Base-by-base conservation (phyloP, 2,797 vertebrate genomes). In the Cichlasoma orientale region DNA sequence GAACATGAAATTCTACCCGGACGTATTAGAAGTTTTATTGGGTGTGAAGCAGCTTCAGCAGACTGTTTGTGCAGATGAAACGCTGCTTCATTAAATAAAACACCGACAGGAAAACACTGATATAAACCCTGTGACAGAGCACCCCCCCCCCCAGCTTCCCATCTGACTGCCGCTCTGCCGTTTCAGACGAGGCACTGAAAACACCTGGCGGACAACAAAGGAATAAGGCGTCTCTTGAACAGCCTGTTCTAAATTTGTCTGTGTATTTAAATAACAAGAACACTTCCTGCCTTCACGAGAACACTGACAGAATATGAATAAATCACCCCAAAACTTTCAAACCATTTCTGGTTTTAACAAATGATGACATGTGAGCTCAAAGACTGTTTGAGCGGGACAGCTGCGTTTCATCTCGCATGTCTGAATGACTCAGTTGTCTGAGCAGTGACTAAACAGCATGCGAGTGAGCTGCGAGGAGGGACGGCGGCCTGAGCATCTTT, bases 241-340 rank as follows among this genome's bases (percentile, higher is more conserved):
- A 80, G 54, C 27, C 75, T 31, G 88, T 89, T 90, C 89, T 89
- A 89, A 89, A 91, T 87, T 61, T 72, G 84, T 87, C 83, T 71
- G 74, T 85, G 56, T 77, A 87, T 89, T 86, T 82, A 88, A 89
- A 89, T 44, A 74, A 74, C 25, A 63, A 72, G 50, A 84, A 78
- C 56, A 56, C 63, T 77, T 82, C 41, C 69, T 81, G 52, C 54
- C 63, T 75, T 83, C 33, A 58, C 7, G 54, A 79, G 58, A 76
- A 75, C 74, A 57, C 79, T 77, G 80, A 80, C 73, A 57, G 80
- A 82, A 82, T 61, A 47, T 73, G 80, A 89, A 91, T 82, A 87
- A 87, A 81, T 71, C 31, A 23, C 54, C 73, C n/a, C 52, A 75
- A 33, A 88, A 88, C 81, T 61, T 77, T 89, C 72, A 84, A 86